These are phyloP conservation scores for Limnothrissa miodon DNA, from an alignment of 2,113 vertebrate genomes.

Conservation along the genomic window DNA sequence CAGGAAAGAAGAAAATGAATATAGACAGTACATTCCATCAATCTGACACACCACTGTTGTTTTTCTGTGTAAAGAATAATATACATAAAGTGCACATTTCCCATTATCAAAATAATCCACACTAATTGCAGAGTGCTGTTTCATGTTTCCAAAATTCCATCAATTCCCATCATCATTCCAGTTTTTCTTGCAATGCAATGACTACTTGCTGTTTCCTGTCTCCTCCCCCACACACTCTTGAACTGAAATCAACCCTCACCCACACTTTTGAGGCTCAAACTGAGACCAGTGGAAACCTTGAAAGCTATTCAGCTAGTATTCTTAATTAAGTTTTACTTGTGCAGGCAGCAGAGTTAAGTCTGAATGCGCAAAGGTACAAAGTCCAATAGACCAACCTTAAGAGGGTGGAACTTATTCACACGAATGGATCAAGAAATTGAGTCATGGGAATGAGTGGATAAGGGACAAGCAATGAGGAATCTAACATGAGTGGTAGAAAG, in stretches of 20 bases:
- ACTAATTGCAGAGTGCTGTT: background rate
- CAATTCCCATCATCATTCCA: constrained; percentile 49
- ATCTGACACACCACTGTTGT: background rate
- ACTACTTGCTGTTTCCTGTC: constrained; percentile 33
- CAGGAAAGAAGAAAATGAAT: background rate
- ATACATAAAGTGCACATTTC: background rate
- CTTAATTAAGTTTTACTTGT: background rate
- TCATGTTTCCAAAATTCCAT: constrained; percentile 59
- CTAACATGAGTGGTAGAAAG: background rate
- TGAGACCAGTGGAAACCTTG: too few relatives aligned
- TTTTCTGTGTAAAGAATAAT: background rate
- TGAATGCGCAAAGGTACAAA: background rate
- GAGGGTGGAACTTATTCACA: background rate
- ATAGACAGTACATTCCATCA: background rate
- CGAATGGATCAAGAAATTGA: background rate
- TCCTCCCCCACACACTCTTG: background rate
- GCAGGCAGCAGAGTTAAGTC: background rate
- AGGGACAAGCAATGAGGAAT: background rate
- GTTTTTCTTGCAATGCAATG: constrained; percentile 41
- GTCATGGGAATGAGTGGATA: background rate
- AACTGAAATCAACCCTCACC: background rate
- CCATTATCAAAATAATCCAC: background rate
- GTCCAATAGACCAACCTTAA: background rate
- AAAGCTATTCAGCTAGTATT: too few relatives aligned
- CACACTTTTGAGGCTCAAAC: too few relatives aligned